phyloP scores from a whole-genome alignment of 2,113 vertebrate species.

The Hoplias malabaricus region DNA sequence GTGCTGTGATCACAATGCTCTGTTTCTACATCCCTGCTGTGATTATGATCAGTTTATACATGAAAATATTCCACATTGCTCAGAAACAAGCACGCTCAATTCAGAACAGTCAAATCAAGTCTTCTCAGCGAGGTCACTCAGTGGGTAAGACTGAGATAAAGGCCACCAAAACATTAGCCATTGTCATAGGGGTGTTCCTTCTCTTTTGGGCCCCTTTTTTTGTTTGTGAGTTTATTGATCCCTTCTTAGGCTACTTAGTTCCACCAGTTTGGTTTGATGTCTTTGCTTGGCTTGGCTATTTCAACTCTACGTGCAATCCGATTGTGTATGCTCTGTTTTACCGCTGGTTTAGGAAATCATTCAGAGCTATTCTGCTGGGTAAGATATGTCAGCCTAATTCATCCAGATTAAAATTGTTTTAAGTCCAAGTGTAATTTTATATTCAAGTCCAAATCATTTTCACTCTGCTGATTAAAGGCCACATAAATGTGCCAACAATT shows the following conservation, averaged over 20 bases:
- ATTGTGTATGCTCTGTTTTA: not conserved
- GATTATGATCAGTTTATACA: slow-evolving; percentile 74
- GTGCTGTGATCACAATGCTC: not conserved
- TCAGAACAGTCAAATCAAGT: not conserved
- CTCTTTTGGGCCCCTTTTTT: slow-evolving; percentile 72
- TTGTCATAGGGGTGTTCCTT: slow-evolving; percentile 78
- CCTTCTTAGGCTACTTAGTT: not conserved
- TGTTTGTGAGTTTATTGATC: not conserved
- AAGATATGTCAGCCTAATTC: not conserved
- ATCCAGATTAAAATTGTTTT: not conserved
- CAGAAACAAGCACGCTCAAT: slow-evolving; percentile 64
- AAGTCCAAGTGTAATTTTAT: not conserved
- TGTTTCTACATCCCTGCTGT: slow-evolving; percentile 71
- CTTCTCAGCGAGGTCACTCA: slow-evolving; percentile 55
- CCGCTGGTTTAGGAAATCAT: not conserved
- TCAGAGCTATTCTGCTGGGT: not conserved
- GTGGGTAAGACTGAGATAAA: slow-evolving; percentile 70
- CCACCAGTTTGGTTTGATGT: not conserved
- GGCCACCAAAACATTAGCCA: slow-evolving; percentile 76
- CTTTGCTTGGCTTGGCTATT: not conserved
- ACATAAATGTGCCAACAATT: too few species aligned
- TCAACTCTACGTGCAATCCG: not conserved
- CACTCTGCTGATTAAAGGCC: too few species aligned
- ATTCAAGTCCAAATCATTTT: too few species aligned
- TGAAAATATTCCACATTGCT: slow-evolving; percentile 77